Evolutionary conservation across 2,113 vertebrate genomes (phyloP).

Genomic region (Reinhardtius hippoglossoides): DNA sequence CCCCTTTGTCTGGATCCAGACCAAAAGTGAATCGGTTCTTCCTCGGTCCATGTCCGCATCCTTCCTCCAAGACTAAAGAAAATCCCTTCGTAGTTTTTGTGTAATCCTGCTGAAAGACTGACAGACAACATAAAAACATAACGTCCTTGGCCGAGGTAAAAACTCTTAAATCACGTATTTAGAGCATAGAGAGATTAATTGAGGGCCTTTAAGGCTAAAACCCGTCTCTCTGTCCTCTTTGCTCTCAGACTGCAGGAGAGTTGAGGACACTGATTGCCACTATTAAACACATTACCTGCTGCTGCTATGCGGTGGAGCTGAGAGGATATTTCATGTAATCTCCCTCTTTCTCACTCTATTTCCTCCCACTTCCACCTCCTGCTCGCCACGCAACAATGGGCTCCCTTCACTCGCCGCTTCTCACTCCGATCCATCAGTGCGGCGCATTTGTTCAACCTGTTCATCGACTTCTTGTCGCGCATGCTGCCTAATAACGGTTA

Average conservation of each 20-base stretch:
- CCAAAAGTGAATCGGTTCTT: too few species aligned
- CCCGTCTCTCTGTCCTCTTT: background rate
- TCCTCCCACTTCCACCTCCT: conserved; percentile 35
- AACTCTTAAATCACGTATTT: too few species aligned
- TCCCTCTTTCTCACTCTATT: conserved; percentile 31
- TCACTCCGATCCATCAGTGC: conserved; percentile 37
- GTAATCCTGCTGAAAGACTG: too few species aligned
- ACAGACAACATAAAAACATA: too few species aligned
- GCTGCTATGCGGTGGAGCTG: conserved; percentile 11
- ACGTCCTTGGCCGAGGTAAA: too few species aligned
- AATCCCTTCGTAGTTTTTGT: too few species aligned
- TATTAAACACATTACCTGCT: conserved; percentile 49
- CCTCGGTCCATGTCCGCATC: too few species aligned
- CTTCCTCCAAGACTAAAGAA: too few species aligned
- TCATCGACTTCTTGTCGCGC: conserved; percentile 51
- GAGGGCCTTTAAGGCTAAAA: conserved; percentile 5
- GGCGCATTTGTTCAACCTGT: conserved; percentile 26
- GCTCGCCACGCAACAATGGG: conserved; percentile 26
- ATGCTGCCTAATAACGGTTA: conserved; percentile 67
- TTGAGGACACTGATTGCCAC: conserved; percentile 23
- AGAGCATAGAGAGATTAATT: too few species aligned
- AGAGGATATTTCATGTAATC: conserved; percentile 63
- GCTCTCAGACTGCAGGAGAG: background rate
- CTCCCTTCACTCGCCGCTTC: conserved; percentile 13
- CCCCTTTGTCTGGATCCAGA: too few species aligned